Base-by-base conservation (phyloP, 1,140 invertebrate genomes). In the Rhagoletis zephyria region DNA sequence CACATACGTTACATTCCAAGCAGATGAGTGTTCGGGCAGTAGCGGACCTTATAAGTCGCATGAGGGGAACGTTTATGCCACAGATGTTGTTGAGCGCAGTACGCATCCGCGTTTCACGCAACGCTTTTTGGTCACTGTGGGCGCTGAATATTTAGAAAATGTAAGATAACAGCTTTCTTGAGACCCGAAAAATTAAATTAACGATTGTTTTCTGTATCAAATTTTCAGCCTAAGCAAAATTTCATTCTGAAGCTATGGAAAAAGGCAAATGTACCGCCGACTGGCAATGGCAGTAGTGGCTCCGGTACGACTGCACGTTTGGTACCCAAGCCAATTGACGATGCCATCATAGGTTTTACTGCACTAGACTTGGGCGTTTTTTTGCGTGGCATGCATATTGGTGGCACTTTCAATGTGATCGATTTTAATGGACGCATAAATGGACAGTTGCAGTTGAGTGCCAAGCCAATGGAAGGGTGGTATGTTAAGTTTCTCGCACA, bases 171-270 rank as follows among this genome's bases (percentile, higher is more conserved):
- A 90, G 90, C 89, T 19, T 63, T 60, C 42, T 30, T 30, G 30
- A 30, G 30, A 30, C 30, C 9, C 14, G 2, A 30, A 30, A 30
- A 30, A 30, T 30, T 30, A 30, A 30, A 30, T 30, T 30, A 30
- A 30, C 30, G 30, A 30, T 30, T 30, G 30, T 30, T 30, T 30
- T 30, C 30, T 30, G 30, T 30, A 30, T 30, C 30, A 30, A 0
- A 30, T 30, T 30, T 30, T 30, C 89, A 95, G 94, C 93, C 93
- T 88, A 93, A 95, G 87, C 95, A 94, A 89, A 93, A 94, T 59
- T 92, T 95, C 16, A 94, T 95, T 48, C 89, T 95, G 70, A 95
- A 95, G 93, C 92, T 95, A 2, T 95, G 95, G 95, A 93, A 94
- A 85, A 94, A 94, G 90, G 90, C 90, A 2, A 81, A 81, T 10